A percentile compares a stretch with the other conserved stretches of the same genome.
These are phyloP conservation scores for Recurvirostra avosetta DNA, from an alignment of 2,113 vertebrate genomes.

Conservation along the genomic window DNA sequence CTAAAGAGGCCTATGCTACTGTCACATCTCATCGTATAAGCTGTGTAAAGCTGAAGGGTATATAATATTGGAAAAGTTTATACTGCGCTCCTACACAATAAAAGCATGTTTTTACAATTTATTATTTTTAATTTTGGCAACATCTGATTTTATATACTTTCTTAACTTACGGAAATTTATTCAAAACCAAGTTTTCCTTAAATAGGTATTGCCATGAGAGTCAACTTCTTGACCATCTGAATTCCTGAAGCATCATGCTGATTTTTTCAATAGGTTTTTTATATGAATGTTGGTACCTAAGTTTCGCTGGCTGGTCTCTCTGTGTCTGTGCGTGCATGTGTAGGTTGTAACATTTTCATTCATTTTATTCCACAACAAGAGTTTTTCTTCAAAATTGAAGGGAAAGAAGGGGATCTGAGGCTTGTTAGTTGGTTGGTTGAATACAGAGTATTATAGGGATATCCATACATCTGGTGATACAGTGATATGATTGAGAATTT, in stretches of 20 bases:
- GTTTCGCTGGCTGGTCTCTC: neutral
- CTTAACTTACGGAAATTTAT: too few relatives aligned
- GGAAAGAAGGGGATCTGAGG: neutral
- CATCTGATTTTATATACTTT: neutral
- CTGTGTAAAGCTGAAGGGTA: neutral
- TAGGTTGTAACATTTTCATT: neutral
- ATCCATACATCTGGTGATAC: neutral
- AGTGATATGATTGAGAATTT: neutral
- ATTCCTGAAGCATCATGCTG: neutral
- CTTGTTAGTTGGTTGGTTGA: neutral
- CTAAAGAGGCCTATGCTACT: neutral
- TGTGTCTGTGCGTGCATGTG: accelerated
- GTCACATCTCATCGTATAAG: neutral
- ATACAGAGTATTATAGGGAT: neutral
- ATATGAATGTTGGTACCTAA: neutral
- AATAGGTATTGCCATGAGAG: too few relatives aligned
- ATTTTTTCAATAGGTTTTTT: neutral
- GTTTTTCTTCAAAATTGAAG: neutral
- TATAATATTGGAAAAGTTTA: neutral
- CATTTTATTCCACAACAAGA: neutral
- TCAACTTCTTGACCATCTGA: neutral
- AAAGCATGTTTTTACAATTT: neutral
- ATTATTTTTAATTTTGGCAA: neutral
- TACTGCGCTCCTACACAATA: neutral
- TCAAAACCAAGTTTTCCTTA: too few relatives aligned